phyloP scores from a whole-genome alignment of 2,888 invertebrate genomes.

The Trachelus troglodyta region DNA sequence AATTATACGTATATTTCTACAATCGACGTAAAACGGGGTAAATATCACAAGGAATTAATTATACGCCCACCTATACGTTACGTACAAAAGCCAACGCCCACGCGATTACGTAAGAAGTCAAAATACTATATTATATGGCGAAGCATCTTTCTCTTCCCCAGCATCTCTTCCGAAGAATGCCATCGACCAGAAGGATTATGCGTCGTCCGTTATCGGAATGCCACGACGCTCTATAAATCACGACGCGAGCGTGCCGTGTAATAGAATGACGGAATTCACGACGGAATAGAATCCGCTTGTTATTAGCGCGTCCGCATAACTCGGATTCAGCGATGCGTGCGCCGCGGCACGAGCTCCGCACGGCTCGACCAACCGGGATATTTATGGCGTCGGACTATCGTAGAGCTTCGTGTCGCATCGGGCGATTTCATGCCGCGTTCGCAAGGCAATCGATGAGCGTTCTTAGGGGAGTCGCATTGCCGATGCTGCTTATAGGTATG shows the following conservation, averaged over 20 bases:
- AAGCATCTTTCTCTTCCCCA: not conserved
- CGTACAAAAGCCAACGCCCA: no score
- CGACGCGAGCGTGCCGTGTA: conserved; percentile 35
- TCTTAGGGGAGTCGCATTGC: not conserved
- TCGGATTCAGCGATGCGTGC: conserved; percentile 57
- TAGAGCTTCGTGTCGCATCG: conserved; percentile 24
- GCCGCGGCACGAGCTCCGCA: conserved; percentile 20
- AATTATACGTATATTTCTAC: not conserved
- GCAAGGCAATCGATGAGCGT: not conserved
- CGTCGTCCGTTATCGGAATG: conserved; percentile 36
- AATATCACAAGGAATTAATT: not conserved
- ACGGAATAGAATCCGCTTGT: conserved; percentile 59
- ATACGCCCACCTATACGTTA: not conserved
- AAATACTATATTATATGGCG: not conserved
- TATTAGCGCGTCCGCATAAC: conserved; percentile 62
- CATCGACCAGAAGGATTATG: not conserved
- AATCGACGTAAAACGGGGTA: not conserved
- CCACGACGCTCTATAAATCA: conserved; percentile 45
- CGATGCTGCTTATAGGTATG: not conserved
- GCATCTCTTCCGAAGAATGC: not conserved
- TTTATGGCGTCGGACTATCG: conserved; percentile 31
- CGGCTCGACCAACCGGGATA: conserved; percentile 19
- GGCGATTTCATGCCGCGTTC: conserved; percentile 8
- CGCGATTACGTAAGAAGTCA: not conserved
- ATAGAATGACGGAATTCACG: conserved; percentile 54